Evolutionary conservation across 2,797 vertebrate species (phyloP), one percentile per base, ranked within the genome.

Genomic region (Rhyacichthys aspro): DNA sequence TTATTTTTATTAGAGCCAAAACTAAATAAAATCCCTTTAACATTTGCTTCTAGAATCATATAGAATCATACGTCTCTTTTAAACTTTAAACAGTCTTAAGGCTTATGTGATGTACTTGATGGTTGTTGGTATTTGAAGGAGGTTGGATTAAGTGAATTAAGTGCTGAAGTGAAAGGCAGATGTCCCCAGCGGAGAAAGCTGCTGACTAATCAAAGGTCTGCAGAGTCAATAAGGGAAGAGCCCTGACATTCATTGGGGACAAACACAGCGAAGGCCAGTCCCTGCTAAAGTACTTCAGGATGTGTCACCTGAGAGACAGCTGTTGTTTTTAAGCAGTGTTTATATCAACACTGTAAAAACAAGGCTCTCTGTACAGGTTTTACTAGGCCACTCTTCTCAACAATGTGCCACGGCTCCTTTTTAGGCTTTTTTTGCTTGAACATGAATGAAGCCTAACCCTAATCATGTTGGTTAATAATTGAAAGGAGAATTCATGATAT

Each of bases 171-270:
- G 64, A 63, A 36, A 62, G 46, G 59, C 59, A 50, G 56, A 52
- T 54, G 61, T 59, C 62, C 73, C 41, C 39, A 1, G 49, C 6
- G 1, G 43, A 12, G 15, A 11, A 0, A 1, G 37, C 63, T 66
- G 84, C 81, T 81, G 82, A 83, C 70, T 79, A 63, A 83, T 75
- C 63, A 82, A 66, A 77, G 42, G 57, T 12, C 46, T 7, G 9
- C 71, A 55, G 68, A 71, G 73, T 82, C 83, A 81, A 76, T 70
- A 79, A 43, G 12, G 41, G 60, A 42, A 76, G 44, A 72, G 39
- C 23, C 46, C 12, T 7, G 5, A 46, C 7, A 62, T 19, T 42
- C 54, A 33, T 23, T 23, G 10, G n/a, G 19, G 38, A 28, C 16
- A 39, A 9, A 52, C 14, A 47, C 59, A 59, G 38, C 16, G 1